Evolutionary conservation across 35 echinoderm and acorn worm species (phyloP).

Genomic region (Holothuria glaberrima): DNA sequence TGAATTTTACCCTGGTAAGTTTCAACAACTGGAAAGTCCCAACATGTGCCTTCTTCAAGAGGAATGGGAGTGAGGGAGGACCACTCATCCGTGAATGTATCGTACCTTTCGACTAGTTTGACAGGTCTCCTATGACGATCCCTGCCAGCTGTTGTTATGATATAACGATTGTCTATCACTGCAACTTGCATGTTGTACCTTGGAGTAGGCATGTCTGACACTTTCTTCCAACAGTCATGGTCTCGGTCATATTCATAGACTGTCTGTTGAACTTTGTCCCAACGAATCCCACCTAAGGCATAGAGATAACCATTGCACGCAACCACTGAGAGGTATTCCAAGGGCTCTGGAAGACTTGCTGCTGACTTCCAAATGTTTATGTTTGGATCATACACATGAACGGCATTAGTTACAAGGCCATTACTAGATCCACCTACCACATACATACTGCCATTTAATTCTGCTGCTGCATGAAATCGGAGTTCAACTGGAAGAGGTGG

Average conservation of each 20-base stretch:
- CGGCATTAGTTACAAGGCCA: constrained; percentile 76
- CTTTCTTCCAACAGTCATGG: constrained; percentile 79
- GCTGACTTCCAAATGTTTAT: constrained; percentile 88
- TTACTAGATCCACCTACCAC: constrained; percentile 91
- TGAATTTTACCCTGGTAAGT: constrained; percentile 84
- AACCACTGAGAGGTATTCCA: constrained; percentile 90
- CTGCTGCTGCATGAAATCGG: constrained; percentile 95
- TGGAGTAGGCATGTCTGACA: constrained; percentile 83
- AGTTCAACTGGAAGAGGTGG: constrained; percentile 91
- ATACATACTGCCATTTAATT: constrained; percentile 88
- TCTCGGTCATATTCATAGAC: constrained; percentile 93
- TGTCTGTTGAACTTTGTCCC: constrained; percentile 90
- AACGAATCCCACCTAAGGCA: constrained; percentile 91
- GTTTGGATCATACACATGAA: constrained; percentile 95
- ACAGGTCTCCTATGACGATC: constrained; percentile 76
- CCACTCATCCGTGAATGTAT: constrained; percentile 94
- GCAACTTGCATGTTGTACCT: constrained; percentile 94
- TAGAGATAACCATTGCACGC: constrained; percentile 95
- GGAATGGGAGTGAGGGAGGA: constrained; percentile 78
- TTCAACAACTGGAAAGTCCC: constrained; percentile 99
- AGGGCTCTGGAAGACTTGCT: constrained; percentile 73
- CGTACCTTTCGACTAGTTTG: constrained; percentile 88
- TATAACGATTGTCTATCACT: constrained; percentile 82
- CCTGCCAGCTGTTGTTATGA: constrained; percentile 87
- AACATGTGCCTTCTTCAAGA: constrained; percentile 66